Conservation (phyloP, 2,797 vertebrate genomes). For the Decapterus maruadsi region DNA sequence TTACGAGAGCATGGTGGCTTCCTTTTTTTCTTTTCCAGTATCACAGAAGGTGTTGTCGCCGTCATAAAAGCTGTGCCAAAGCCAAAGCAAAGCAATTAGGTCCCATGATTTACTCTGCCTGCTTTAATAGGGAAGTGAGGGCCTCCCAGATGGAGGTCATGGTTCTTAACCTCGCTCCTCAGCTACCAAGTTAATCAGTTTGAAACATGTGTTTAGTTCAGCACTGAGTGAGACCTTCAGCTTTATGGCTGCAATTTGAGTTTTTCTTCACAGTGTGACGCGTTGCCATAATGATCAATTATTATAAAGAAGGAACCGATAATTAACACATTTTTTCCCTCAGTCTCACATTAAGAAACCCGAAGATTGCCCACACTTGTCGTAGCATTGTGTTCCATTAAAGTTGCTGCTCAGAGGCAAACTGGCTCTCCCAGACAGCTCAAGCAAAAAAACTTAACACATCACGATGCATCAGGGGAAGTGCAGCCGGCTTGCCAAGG, state of each 20-base stretch:
- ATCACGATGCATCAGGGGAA: constrained; percentile 70
- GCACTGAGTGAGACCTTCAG: constrained; percentile 11
- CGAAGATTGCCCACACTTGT: constrained; percentile 33
- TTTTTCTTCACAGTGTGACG: constrained; percentile 45
- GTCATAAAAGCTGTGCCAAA: constrained; percentile 54
- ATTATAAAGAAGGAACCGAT: constrained; percentile 38
- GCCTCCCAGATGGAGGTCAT: constrained; percentile 76
- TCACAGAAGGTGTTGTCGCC: constrained; percentile 20
- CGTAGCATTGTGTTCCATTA: constrained; percentile 34
- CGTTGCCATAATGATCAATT: constrained; percentile 38
- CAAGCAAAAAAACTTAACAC: constrained; percentile 65
- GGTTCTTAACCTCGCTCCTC: constrained; percentile 68
- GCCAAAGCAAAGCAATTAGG: constrained; percentile 81
- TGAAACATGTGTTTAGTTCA: constrained; percentile 49
- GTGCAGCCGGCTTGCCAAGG: constrained; percentile 72
- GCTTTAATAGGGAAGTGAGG: constrained; percentile 72
- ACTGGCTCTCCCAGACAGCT: constrained; percentile 48
- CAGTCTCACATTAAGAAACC: constrained; percentile 20
- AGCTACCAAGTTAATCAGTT: constrained; percentile 75
- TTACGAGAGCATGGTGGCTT: constrained; percentile 2
- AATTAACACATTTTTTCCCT: constrained; percentile 43
- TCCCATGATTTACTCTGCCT: constrained; percentile 80
- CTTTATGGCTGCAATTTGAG: constrained; percentile 51
- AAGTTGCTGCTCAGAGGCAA: constrained; percentile 59
- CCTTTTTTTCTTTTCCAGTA: not conserved